Evolutionary conservation across 1,140 invertebrate species (phyloP).

Genomic region (Leptinotarsa texana): DNA sequence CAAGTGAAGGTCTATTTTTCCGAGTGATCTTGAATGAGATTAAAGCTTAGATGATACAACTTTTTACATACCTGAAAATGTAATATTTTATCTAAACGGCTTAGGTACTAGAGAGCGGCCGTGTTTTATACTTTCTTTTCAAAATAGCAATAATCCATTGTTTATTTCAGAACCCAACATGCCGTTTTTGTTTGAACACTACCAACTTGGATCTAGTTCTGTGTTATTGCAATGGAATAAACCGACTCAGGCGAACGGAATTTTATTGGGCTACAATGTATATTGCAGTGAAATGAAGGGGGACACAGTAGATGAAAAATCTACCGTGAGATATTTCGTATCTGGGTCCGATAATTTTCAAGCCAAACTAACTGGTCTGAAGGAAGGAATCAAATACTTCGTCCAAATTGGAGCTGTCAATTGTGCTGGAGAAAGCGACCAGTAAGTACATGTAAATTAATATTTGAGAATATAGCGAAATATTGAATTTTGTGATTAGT

Average conservation of each 20-base stretch:
- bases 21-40: too few relatives aligned
- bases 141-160: too few relatives aligned
- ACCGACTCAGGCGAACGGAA: conserved; percentile 91
- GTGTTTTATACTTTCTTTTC: too few relatives aligned
- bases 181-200: conserved; percentile 79
- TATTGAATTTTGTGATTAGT: too few relatives aligned
- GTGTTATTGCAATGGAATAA: conserved; percentile 89
- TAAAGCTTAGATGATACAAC: too few relatives aligned
- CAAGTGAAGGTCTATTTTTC: too few relatives aligned
- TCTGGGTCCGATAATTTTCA: conserved; percentile 71
- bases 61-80: too few relatives aligned
- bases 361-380: conserved; percentile 83
- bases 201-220: conserved; percentile 84
- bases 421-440: conserved; percentile 78
- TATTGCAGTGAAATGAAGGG: conserved; percentile 83
- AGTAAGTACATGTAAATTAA: conserved; percentile 47
- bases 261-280: conserved; percentile 89
- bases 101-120: too few relatives aligned
- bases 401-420: conserved; percentile 84
- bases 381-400: conserved; percentile 85
- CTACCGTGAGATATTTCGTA: conserved; percentile 69
- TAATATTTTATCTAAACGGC: too few relatives aligned
- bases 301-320: conserved; percentile 63
- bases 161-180: conserved; percentile 74
- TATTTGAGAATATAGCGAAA: background rate